Conservation (phyloP, 1,140 invertebrate genomes). For the Drusus annulatus region DNA sequence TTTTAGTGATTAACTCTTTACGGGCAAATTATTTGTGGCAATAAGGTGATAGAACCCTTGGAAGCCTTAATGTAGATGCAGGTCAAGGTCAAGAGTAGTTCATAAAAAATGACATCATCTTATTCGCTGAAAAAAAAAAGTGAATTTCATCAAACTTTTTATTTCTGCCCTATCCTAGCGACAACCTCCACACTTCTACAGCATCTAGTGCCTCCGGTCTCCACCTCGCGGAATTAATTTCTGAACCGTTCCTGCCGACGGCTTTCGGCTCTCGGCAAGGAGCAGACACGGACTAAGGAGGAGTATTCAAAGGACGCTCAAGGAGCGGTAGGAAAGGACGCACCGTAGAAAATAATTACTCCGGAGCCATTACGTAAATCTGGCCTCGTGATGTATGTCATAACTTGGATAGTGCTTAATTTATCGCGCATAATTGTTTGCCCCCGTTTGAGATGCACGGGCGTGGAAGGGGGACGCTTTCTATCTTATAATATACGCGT, state of each 20-base stretch:
- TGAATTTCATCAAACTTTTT: too few species aligned
- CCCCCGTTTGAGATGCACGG: not conserved
- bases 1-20: too few species aligned
- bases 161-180: too few species aligned
- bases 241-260: not conserved
- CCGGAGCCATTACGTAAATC: slow-evolving; percentile 2
- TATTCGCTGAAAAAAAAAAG: too few species aligned
- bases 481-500: too few species aligned
- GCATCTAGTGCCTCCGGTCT: not conserved
- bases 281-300: not conserved
- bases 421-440: not conserved
- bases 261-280: not conserved
- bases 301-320: not conserved
- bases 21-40: too few species aligned
- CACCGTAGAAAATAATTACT: slow-evolving; percentile 3
- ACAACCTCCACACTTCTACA: too few species aligned
- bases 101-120: too few species aligned
- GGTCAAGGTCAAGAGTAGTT: too few species aligned
- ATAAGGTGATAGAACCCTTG: too few species aligned
- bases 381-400: slow-evolving; percentile 10
- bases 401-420: slow-evolving; percentile 19
- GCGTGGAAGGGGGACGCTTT: not conserved
- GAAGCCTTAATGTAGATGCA: too few species aligned
- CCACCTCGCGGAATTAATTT: slow-evolving; percentile 2
- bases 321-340: not conserved